These are phyloP conservation scores for Chiloscyllium plagiosum DNA, from an alignment of 2,113 vertebrate genomes.

Conservation along the genomic window DNA sequence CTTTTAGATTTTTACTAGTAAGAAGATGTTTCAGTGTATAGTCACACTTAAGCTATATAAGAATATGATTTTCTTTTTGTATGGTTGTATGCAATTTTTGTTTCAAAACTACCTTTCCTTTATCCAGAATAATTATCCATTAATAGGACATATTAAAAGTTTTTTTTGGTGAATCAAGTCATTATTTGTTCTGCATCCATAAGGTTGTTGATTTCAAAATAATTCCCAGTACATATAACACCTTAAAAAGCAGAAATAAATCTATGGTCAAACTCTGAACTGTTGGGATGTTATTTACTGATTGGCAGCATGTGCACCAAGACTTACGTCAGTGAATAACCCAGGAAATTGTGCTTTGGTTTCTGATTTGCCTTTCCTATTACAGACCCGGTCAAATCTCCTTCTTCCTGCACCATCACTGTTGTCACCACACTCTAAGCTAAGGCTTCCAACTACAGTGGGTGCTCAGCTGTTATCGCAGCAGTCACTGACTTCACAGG, in stretches of 20 bases:
- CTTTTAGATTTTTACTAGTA: not conserved
- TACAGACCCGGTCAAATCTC: conserved; percentile 67
- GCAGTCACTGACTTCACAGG: conserved; percentile 53
- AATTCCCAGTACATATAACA: too few relatives aligned
- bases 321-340: conserved; percentile 53
- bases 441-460: conserved; percentile 55
- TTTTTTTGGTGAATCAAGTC: not conserved
- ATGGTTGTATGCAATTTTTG: not conserved
- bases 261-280: not conserved
- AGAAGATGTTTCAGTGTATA: not conserved
- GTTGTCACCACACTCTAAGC: conserved; percentile 67
- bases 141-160: not conserved
- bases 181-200: not conserved
- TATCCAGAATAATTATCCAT: not conserved
- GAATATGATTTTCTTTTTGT: not conserved
- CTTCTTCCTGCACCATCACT: conserved; percentile 65
- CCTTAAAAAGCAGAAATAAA: not conserved
- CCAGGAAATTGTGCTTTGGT: conserved; percentile 54
- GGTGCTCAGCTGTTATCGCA: conserved; percentile 56
- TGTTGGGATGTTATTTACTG: not conserved
- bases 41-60: not conserved
- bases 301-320: not conserved
- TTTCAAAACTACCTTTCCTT: not conserved
- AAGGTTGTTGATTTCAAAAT: not conserved
- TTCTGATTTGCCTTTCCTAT: conserved; percentile 59